These are phyloP conservation scores for Hippopotamyrus pictus DNA, from an alignment of 2,797 vertebrate genomes.

Conservation along the genomic window DNA sequence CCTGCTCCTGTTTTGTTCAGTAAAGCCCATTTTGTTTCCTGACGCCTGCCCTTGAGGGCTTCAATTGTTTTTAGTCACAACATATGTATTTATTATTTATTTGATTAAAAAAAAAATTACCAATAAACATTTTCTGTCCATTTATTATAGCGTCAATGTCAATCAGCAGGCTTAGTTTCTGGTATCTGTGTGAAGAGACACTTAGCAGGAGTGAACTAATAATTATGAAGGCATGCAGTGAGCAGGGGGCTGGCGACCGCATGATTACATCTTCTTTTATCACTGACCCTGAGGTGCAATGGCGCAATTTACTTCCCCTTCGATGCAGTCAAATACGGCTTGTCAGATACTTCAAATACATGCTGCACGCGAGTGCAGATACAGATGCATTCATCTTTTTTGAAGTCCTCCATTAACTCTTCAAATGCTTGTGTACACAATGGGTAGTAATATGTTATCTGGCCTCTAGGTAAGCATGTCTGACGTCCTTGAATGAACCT, in stretches of 20 bases:
- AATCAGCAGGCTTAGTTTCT: neutral
- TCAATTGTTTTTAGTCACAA: neutral
- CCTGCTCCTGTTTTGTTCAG: neutral
- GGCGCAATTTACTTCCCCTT: neutral
- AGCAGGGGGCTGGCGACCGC: neutral
- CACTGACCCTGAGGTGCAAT: neutral
- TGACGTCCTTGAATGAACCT: neutral
- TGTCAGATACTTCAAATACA: neutral
- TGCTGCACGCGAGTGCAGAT: neutral
- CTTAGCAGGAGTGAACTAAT: neutral
- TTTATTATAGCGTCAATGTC: neutral
- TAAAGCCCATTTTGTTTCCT: neutral
- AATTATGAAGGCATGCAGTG: neutral
- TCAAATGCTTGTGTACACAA: neutral
- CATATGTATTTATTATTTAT: neutral
- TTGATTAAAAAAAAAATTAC: neutral
- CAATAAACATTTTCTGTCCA: neutral
- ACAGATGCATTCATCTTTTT: neutral
- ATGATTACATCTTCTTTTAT: neutral
- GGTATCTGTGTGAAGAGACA: neutral
- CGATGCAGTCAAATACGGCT: neutral
- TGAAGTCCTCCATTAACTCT: neutral
- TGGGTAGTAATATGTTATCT: neutral
- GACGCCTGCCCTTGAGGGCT: neutral
- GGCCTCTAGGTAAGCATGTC: neutral